Conservation (phyloP, 2,113 vertebrate genomes). For the Nothocercus nigrocapillus region DNA sequence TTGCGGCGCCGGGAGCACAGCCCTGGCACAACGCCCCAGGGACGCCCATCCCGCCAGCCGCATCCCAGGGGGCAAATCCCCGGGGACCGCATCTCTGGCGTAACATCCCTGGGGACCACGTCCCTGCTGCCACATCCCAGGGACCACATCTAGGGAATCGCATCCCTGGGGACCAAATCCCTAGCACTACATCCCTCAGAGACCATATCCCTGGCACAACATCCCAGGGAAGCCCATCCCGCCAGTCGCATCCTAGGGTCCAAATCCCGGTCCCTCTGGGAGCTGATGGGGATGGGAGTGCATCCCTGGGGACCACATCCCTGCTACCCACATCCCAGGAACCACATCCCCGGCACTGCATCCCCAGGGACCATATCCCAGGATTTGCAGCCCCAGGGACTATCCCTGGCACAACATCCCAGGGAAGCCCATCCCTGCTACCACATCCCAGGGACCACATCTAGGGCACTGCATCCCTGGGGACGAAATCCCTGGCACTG, state of each 20-base stretch:
- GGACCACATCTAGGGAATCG: fast-evolving
- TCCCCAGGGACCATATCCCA: background rate
- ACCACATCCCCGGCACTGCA: fast-evolving
- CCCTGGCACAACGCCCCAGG: too few species aligned
- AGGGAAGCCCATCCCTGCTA: fast-evolving
- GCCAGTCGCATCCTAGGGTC: background rate
- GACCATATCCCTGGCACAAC: background rate
- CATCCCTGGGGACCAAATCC: background rate
- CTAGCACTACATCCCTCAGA: background rate
- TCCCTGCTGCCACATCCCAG: fast-evolving
- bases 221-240: too few species aligned
- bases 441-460: background rate
- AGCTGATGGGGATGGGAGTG: too few species aligned
- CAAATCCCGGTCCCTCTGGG: background rate
- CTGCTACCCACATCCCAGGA: too few species aligned
- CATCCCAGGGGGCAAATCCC: background rate
- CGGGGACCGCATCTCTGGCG: fast-evolving
- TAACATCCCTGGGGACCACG: fast-evolving
- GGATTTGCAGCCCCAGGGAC: fast-evolving
- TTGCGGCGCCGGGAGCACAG: background rate
- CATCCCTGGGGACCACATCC: background rate
- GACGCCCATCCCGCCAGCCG: too few species aligned
- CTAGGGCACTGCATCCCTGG: fast-evolving
- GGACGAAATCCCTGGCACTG: fast-evolving
- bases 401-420: background rate